These are phyloP conservation scores for Lutjanus campechanus DNA, from an alignment of 2,797 vertebrate species.

Conservation along the genomic window DNA sequence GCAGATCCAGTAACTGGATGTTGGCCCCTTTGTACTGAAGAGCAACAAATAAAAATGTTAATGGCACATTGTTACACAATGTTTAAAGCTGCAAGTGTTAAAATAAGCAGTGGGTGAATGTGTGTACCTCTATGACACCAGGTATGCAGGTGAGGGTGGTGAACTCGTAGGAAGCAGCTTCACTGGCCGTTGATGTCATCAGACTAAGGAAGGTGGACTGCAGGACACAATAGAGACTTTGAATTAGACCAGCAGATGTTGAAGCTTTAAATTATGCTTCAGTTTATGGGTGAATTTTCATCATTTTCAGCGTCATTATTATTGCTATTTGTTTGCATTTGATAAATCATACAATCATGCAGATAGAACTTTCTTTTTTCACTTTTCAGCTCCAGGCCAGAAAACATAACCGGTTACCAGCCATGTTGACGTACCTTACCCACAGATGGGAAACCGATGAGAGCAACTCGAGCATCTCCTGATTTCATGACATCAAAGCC, in stretches of 20 bases:
- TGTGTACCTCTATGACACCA: conserved; percentile 94
- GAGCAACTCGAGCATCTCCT: conserved; percentile 95
- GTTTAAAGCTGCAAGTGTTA: neutral
- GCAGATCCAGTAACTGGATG: conserved; percentile 97
- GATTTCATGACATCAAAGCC: conserved; percentile 99
- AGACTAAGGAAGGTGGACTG: conserved; percentile 98
- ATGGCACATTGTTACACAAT: neutral
- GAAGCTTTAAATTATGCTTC: neutral
- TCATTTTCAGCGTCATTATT: neutral
- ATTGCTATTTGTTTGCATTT: neutral
- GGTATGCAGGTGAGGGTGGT: conserved; percentile 98
- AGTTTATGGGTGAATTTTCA: neutral
- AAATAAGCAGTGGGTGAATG: neutral
- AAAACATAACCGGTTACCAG: neutral
- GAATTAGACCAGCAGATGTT: neutral
- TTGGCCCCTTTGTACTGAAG: conserved; percentile 98
- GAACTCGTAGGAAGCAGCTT: conserved; percentile 97
- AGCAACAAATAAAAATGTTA: conserved; percentile 15
- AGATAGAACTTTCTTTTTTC: neutral
- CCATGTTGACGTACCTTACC: conserved; percentile 93
- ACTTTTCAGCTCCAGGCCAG: neutral
- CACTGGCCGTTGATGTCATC: conserved; percentile 98
- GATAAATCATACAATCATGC: neutral
- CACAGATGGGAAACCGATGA: conserved; percentile 98
- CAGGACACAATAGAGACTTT: conserved; percentile 48